Conservation (phyloP, 2,797 vertebrate genomes). For the Tympanoctomys barrerae region DNA sequence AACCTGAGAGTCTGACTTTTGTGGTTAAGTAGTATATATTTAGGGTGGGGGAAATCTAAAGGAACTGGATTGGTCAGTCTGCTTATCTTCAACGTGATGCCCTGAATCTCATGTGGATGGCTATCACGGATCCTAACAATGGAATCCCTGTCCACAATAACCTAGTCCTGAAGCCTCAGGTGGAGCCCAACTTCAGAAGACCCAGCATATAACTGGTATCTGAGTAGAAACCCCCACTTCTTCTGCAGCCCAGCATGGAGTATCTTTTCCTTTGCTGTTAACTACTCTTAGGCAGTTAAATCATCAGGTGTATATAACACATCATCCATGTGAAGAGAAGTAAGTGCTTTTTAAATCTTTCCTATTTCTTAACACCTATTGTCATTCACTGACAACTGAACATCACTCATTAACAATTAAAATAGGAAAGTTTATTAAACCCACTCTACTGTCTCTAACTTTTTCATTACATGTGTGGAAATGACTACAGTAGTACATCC, state of each 20-base stretch:
- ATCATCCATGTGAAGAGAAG: background rate
- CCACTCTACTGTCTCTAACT: background rate
- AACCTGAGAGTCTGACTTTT: background rate
- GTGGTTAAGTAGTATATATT: background rate
- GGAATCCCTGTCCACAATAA: background rate
- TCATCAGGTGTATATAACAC: background rate
- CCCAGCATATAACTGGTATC: background rate
- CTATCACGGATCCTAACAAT: background rate
- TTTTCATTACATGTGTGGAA: background rate
- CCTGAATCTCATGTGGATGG: background rate
- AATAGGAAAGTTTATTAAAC: conserved; percentile 9
- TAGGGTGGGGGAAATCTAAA: background rate
- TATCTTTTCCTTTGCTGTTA: background rate
- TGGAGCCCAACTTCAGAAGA: background rate
- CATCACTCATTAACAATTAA: background rate
- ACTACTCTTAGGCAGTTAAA: background rate
- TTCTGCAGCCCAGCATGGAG: background rate
- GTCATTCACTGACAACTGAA: background rate
- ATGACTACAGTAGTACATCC: background rate
- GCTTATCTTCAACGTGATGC: background rate
- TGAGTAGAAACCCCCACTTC: background rate
- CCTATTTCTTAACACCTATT: background rate
- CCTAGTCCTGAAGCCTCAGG: background rate
- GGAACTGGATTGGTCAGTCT: background rate
- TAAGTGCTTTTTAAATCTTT: background rate